Percentiles rank a stretch among this genome's conserved stretches.
These are phyloP conservation scores for Echinops telfairi DNA, from an alignment of 2,113 vertebrate genomes.

Conservation along the genomic window DNA sequence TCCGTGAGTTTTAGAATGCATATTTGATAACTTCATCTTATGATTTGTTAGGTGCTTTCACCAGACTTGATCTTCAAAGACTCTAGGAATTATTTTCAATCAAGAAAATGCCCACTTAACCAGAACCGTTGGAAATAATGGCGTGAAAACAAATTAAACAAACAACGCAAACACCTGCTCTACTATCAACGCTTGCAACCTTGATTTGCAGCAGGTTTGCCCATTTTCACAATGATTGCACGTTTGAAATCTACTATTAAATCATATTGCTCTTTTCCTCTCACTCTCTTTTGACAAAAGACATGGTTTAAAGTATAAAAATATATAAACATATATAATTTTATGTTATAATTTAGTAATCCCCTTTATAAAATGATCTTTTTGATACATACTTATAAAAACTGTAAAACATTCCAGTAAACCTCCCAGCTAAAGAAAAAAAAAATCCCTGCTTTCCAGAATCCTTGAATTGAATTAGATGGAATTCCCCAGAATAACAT, in stretches of 20 bases:
- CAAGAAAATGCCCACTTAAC: background rate
- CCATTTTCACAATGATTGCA: background rate
- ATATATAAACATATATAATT: background rate
- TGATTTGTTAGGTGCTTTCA: background rate
- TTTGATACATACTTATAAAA: background rate
- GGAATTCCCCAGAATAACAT: background rate
- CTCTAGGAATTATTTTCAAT: background rate
- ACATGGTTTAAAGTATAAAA: background rate
- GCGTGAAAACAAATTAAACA: background rate
- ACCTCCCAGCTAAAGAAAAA: constrained; percentile 18
- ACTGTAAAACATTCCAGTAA: background rate
- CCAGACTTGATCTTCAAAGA: background rate
- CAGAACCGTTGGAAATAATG: background rate
- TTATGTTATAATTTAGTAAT: background rate
- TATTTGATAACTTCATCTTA: background rate
- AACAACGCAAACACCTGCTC: background rate
- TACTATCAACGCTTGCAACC: background rate
- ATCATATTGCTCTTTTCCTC: background rate
- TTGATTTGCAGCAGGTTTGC: background rate
- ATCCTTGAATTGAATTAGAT: constrained; percentile 1
- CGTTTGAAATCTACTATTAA: background rate
- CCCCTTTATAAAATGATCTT: background rate
- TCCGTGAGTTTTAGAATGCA: background rate
- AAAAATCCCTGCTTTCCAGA: background rate
- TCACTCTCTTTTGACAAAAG: background rate